phyloP scores from a whole-genome alignment of 2,888 invertebrate species.

The Tryphoninae sp. region DNA sequence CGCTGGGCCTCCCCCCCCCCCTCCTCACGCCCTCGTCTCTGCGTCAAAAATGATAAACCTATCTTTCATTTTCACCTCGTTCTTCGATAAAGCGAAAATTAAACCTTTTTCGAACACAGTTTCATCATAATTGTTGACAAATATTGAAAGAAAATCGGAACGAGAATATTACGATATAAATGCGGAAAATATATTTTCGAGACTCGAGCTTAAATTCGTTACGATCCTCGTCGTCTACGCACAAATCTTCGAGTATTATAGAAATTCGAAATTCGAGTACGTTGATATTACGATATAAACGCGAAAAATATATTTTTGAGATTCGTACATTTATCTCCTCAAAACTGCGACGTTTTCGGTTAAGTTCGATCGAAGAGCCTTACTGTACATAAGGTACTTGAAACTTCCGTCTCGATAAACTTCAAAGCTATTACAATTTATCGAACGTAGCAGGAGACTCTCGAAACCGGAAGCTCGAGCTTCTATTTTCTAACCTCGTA shows the following conservation, averaged over 20 bases:
- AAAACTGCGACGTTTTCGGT: conserved; percentile 14
- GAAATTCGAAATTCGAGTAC: background rate
- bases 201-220: too few species aligned
- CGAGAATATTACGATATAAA: too few species aligned
- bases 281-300: background rate
- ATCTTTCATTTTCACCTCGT: background rate
- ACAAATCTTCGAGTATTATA: too few species aligned
- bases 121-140: too few species aligned
- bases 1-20: background rate
- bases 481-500: conserved; percentile 20
- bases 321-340: conserved; percentile 9
- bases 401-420: conserved; percentile 41
- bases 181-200: too few species aligned
- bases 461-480: conserved; percentile 9
- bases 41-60: conserved; percentile 18
- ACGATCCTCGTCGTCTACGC: too few species aligned
- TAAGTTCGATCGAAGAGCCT: conserved; percentile 16
- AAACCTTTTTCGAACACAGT: background rate
- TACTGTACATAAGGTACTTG: conserved; percentile 5
- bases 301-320: too few species aligned
- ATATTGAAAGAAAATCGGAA: too few species aligned
- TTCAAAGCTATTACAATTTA: conserved; percentile 43
- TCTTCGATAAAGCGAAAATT: background rate
- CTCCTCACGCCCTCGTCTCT: background rate
- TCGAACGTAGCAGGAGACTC: conserved; percentile 1